These are phyloP conservation scores for Lasioglossum calceatum DNA, from an alignment of 2,888 invertebrate genomes.

Conservation along the genomic window DNA sequence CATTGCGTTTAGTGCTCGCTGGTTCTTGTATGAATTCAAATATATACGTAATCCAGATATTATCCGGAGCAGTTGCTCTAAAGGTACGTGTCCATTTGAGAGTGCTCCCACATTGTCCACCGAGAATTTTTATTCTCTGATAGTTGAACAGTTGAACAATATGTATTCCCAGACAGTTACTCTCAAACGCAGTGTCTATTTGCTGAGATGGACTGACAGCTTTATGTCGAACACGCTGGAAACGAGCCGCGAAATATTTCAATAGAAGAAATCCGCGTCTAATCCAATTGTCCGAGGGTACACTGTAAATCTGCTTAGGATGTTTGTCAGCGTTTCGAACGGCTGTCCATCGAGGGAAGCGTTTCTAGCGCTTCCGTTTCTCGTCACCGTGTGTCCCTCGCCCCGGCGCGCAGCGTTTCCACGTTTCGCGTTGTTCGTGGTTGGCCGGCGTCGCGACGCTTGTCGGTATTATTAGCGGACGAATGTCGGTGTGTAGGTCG, in stretches of 20 bases:
- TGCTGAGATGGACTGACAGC: not conserved
- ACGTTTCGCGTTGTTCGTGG: slow-evolving; percentile 1
- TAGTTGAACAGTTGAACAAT: no score
- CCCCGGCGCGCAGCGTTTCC: not conserved
- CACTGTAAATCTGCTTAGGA: not conserved
- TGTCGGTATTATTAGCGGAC: slow-evolving; percentile 72
- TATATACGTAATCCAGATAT: no score
- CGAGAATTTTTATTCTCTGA: no score
- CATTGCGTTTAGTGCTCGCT: no score
- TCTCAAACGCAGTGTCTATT: no score
- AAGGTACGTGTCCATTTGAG: no score
- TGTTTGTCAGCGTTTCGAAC: not conserved
- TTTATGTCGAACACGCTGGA: not conserved
- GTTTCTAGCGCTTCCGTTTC: not conserved
- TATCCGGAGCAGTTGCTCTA: no score
- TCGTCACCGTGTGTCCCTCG: not conserved
- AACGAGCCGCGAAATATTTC: not conserved
- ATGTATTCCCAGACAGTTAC: no score
- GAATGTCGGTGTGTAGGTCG: slow-evolving; percentile 78
- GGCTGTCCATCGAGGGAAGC: not conserved
- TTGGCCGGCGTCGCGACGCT: not conserved
- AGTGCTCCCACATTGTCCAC: no score
- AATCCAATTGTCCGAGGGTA: not conserved
- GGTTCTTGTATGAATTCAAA: no score
- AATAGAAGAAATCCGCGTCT: not conserved